Base-by-base conservation (phyloP, 2,888 invertebrate species). In the Xylocampa areola region DNA sequence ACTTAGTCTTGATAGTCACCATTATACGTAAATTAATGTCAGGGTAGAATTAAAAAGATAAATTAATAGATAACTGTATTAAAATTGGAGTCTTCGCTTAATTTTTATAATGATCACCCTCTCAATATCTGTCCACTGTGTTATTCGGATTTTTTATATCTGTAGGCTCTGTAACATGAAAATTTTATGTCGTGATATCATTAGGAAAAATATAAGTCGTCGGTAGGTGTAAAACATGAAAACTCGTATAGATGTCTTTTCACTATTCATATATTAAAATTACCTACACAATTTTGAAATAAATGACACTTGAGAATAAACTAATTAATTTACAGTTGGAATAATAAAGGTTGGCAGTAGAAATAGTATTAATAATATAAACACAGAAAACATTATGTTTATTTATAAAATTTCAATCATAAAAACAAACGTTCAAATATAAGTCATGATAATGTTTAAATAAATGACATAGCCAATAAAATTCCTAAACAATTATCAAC, bases 1-100 rank as follows among this genome's bases (percentile, higher is more conserved):
- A 86, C 79, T 88, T 92, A 93, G 91, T 88, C 84, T 91, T 91
- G 83, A 89, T 93, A 93, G 91, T 92, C 96, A 96, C 96, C 96
- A 96, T 96, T 96, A 96, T 97, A 96, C 97, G 96, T 97, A 97
- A 97, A 96, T 96, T 96, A 96, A 96, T 96, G 96, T 96, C 96
- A 97, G 97, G 97, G 96, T 97, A 93, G 92, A 92, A 80, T 88
- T 86, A 91, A 91, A 85, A 63, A 76, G 61, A 68, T 84, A 84
- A 89, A 87, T 85, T 83, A 87, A 82, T 88, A 84, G 82, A 84
- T 87, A 83, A 83, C 86, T 86, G 86, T 90, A 87, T 86, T 82
- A 69, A 85, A 88, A 80, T 87, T 85, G 85, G 83, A 86, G 77
- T 84, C 79, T 86, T 88, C 76, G 90, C 90, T 92, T 92, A 80